These are phyloP conservation scores for Diorhabda sublineata DNA, from an alignment of 1,140 invertebrate species.

Conservation along the genomic window DNA sequence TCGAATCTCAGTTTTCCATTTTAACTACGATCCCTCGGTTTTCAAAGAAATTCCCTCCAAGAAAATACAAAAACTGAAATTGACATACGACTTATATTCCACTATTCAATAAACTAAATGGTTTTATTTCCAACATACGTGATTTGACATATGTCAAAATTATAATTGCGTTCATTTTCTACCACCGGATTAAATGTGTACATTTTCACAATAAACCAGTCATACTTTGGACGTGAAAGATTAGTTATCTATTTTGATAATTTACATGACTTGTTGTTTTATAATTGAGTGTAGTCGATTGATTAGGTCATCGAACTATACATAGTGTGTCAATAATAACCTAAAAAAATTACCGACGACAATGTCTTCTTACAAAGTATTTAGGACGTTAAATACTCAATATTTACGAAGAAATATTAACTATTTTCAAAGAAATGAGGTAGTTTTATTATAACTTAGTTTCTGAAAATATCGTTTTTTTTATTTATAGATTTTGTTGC, in stretches of 20 bases:
- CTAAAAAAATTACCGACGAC: background rate
- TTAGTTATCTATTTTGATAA: no score
- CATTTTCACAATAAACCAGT: no score
- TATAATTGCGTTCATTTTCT: no score
- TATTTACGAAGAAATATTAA: background rate
- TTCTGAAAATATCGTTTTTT: background rate
- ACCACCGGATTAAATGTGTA: no score
- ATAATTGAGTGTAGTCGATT: no score
- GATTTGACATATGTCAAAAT: no score
- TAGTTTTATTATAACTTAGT: background rate
- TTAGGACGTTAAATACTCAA: background rate
- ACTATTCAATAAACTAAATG: no score
- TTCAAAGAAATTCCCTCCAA: constrained; percentile 3
- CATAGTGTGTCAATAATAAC: background rate
- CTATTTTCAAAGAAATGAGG: constrained; percentile 1
- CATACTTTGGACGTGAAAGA: no score
- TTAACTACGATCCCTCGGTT: background rate
- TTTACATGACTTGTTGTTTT: no score
- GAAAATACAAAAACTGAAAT: constrained; percentile 6
- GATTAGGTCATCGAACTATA: no score
- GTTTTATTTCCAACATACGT: no score
- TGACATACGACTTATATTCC: no score
- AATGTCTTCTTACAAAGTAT: background rate
- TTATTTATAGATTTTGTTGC: background rate
- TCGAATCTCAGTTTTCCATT: constrained; percentile 1